Percentiles rank a stretch among this genome's conserved stretches.
Evolutionary conservation across 2,113 vertebrate genomes (phyloP).

Genomic region (Chaenogobius annularis): DNA sequence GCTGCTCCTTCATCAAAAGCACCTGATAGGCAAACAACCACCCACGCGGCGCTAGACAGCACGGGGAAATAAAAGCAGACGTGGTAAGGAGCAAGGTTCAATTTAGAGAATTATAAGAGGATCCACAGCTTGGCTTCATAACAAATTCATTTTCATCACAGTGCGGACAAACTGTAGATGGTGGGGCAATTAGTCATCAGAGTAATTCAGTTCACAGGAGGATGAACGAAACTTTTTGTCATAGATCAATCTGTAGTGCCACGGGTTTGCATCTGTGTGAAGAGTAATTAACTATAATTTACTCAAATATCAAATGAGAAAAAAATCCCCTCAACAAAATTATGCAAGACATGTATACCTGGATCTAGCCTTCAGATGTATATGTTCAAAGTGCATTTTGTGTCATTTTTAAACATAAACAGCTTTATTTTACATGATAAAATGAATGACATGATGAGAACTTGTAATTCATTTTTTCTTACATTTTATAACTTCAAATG

Average conservation of each 20-base stretch:
- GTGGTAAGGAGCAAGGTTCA: slow-evolving; percentile 20
- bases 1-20: slow-evolving; percentile 54
- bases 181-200: slow-evolving; percentile 40
- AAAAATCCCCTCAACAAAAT: too few species aligned
- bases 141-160: not conserved
- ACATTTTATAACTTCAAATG: too few species aligned
- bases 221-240: slow-evolving; percentile 38
- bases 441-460: too few species aligned
- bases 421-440: too few species aligned
- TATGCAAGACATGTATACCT: too few species aligned
- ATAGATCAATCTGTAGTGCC: slow-evolving; percentile 28
- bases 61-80: slow-evolving; percentile 10
- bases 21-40: slow-evolving; percentile 50
- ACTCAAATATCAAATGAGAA: too few species aligned
- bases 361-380: too few species aligned
- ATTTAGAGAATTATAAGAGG: slow-evolving; percentile 19
- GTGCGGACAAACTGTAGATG: slow-evolving; percentile 10
- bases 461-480: too few species aligned
- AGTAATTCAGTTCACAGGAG: slow-evolving; percentile 46
- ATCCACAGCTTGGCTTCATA: slow-evolving; percentile 10
- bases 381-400: too few species aligned
- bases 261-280: slow-evolving; percentile 10
- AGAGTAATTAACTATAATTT: too few species aligned
- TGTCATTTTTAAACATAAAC: too few species aligned
- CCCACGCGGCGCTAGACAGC: slow-evolving; percentile 42